Evolutionary conservation across 2,113 vertebrate genomes (phyloP).

Genomic region (Hydrolagus affinis): DNA sequence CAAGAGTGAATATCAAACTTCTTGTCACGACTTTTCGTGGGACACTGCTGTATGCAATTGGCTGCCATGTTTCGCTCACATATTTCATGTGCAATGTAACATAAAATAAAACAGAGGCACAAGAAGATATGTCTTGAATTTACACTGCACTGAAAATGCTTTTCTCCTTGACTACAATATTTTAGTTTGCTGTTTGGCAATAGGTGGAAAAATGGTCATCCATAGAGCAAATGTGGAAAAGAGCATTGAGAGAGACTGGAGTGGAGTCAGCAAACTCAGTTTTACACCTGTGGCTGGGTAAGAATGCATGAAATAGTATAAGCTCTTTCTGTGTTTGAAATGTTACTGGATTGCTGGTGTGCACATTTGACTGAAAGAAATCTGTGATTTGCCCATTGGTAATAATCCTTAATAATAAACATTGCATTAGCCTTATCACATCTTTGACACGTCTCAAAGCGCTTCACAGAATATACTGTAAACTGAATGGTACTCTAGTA

Average conservation of each 20-base stretch:
- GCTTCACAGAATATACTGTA: too few species aligned
- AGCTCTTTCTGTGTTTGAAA: neutral
- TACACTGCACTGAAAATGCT: conserved; percentile 41
- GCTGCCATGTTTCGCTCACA: too few species aligned
- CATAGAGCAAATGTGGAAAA: neutral
- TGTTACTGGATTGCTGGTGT: neutral
- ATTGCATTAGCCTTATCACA: too few species aligned
- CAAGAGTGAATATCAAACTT: too few species aligned
- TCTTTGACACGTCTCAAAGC: too few species aligned
- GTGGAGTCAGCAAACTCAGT: conserved; percentile 34
- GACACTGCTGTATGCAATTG: too few species aligned
- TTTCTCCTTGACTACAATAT: conserved; percentile 42
- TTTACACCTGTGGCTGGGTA: conserved; percentile 43
- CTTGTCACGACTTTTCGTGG: too few species aligned
- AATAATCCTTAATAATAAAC: too few species aligned
- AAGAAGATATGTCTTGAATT: conserved; percentile 25
- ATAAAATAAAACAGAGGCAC: neutral
- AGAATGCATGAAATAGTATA: neutral
- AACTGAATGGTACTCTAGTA: too few species aligned
- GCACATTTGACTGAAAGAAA: too few species aligned
- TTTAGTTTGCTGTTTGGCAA: conserved; percentile 44
- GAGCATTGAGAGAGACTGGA: conserved; percentile 5
- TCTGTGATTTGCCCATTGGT: neutral
- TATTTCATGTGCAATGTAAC: too few species aligned
- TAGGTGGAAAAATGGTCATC: conserved; percentile 37